Evolutionary conservation across 1,140 invertebrate species (phyloP).

Genomic region (Hesperophylax magnus): DNA sequence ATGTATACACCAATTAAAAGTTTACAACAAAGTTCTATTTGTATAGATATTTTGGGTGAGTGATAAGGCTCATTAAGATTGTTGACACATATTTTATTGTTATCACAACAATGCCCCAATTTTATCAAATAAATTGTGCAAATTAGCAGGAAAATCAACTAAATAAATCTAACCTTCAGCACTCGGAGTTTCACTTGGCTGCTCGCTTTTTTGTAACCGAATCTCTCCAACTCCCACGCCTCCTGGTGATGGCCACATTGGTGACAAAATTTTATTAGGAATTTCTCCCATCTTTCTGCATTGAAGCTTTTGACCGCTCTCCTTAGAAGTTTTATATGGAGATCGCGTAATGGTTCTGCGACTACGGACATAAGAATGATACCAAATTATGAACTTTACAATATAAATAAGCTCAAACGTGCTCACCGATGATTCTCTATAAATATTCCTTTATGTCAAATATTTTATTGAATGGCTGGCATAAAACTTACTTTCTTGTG

Average conservation of each 20-base stretch:
- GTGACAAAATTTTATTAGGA: slow-evolving; percentile 92
- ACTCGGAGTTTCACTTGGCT: slow-evolving; percentile 89
- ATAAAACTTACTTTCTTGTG: slow-evolving; percentile 80
- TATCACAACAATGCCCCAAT: slow-evolving; percentile 1
- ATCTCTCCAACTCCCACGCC: slow-evolving; percentile 96
- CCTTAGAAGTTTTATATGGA: slow-evolving; percentile 91
- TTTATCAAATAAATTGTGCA: background rate
- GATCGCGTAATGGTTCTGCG: slow-evolving; percentile 81
- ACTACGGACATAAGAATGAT: slow-evolving; percentile 75
- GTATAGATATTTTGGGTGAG: background rate
- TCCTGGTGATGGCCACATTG: slow-evolving; percentile 88
- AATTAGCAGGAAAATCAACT: too few species aligned
- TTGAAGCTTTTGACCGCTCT: slow-evolving; percentile 88
- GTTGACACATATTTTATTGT: background rate
- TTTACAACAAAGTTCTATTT: too few species aligned
- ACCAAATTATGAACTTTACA: background rate
- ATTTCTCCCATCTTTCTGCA: slow-evolving; percentile 91
- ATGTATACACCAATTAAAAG: too few species aligned
- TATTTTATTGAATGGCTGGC: slow-evolving; percentile 55
- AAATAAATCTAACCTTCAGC: slow-evolving; percentile 76
- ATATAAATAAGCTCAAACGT: slow-evolving; percentile 24
- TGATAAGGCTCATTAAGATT: background rate
- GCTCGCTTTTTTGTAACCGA: slow-evolving; percentile 95
- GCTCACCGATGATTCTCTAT: slow-evolving; percentile 38
- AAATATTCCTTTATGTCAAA: slow-evolving; percentile 63